Conservation (phyloP, 2,888 invertebrate species). For the Capitulum mitella region DNA sequence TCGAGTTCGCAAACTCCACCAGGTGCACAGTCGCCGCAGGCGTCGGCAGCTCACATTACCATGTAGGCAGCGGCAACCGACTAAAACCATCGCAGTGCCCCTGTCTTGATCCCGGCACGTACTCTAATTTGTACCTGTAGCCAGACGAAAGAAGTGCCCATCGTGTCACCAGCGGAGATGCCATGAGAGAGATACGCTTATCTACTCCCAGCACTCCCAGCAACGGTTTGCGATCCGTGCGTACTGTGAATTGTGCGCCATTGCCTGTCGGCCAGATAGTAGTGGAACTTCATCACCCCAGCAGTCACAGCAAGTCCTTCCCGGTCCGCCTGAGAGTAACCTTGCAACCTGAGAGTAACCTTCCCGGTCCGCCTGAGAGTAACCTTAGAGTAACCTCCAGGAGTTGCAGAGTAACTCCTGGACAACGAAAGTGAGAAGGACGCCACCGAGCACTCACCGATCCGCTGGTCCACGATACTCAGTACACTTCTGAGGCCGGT, state of each 20-base stretch:
- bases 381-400: too few species aligned
- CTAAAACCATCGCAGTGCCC: neutral
- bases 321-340: neutral
- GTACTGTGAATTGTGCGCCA: neutral
- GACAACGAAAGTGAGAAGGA: neutral
- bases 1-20: neutral
- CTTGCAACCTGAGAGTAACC: neutral
- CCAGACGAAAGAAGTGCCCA: neutral
- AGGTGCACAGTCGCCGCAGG: neutral
- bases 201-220: neutral
- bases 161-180: neutral
- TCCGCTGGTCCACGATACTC: neutral
- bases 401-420: neutral
- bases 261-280: neutral
- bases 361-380: neutral
- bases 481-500: neutral
- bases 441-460: neutral
- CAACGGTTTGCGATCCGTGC: neutral
- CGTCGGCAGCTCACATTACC: neutral
- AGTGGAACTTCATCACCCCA: neutral
- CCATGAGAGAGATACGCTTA: neutral
- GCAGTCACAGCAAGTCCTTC: neutral
- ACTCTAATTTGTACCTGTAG: neutral
- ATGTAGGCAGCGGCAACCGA: neutral
- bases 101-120: neutral